Conservation (phyloP, 2,888 invertebrate genomes). For the Pseudococcus jackbeardsleyi region DNA sequence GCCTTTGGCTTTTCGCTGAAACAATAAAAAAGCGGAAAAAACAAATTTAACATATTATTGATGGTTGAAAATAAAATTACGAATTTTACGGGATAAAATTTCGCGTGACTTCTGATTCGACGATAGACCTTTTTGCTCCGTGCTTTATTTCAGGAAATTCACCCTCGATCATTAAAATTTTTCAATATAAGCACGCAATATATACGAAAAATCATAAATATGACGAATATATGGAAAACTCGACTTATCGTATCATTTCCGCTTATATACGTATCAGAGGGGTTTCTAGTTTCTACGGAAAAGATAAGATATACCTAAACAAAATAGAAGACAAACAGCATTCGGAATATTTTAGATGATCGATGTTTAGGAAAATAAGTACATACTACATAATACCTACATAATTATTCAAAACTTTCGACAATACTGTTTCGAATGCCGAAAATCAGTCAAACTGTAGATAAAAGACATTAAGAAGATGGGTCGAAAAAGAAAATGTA, state of each 20-base stretch:
- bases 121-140: background rate
- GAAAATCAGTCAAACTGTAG: too few species aligned
- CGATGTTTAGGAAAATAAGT: too few species aligned
- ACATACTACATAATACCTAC: too few species aligned
- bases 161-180: background rate
- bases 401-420: too few species aligned
- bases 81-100: background rate
- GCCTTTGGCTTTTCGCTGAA: conserved; percentile 79
- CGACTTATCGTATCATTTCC: background rate
- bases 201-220: background rate
- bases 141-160: background rate
- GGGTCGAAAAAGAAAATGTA: too few species aligned
- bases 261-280: too few species aligned
- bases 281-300: too few species aligned
- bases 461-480: too few species aligned
- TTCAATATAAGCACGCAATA: background rate
- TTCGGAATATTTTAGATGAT: too few species aligned
- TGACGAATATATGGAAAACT: background rate
- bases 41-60: background rate
- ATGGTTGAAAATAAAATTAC: background rate
- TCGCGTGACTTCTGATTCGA: background rate
- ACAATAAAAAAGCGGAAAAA: background rate
- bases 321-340: too few species aligned
- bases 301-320: too few species aligned
- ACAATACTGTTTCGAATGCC: too few species aligned